Base-by-base conservation (phyloP, 2,888 invertebrate genomes). In the Parelbella ahira region DNA sequence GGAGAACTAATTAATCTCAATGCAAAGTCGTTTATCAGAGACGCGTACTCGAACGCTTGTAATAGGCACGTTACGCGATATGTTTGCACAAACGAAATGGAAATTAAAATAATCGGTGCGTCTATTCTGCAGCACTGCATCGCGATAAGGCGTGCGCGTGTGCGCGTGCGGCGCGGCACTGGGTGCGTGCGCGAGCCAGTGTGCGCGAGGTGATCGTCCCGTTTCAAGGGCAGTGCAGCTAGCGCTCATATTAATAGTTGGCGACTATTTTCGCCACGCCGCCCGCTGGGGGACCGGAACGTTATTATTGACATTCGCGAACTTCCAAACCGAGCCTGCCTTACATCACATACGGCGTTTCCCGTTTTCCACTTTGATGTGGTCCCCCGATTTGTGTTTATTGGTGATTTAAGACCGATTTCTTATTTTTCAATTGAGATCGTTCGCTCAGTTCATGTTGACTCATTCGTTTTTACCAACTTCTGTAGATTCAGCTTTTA, bases 171-270 rank as follows among this genome's bases (percentile, higher is more conserved):
- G 49, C 37, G 50, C 45, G 49, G 25, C 13, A 7, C 9, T 5
- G 8, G 18, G 44, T 34, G 56, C 44, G 55, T 46, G 54, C 50
- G 47, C 53, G 63, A 74, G 78, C 67, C 60, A 60, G 80, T 73
- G 76, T 66, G 79, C 67, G 76, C 71, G 82, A 73, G 86, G 86
- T 84, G 83, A 87, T 80, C 83, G 86, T 55, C 81, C 86, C 77
- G 74, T 67, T 83, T 87, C 86, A 87, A 87, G 86, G 86, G 84
- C 86, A 79, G 59, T 84, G 86, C 86, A 84, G 75, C 81, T 79
- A 80, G 81, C 77, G 81, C 74, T 76, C 75, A 68, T 84, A 84
- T 86, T 81, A 83, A 86, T 86, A 86, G 86, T 80, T 76, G 74
- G 72, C 72, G 77, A 84, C 83, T 87, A 87, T 86, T 86, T 83